These are phyloP conservation scores for Crioceris asparagi DNA, from an alignment of 2,888 invertebrate species.

Conservation along the genomic window DNA sequence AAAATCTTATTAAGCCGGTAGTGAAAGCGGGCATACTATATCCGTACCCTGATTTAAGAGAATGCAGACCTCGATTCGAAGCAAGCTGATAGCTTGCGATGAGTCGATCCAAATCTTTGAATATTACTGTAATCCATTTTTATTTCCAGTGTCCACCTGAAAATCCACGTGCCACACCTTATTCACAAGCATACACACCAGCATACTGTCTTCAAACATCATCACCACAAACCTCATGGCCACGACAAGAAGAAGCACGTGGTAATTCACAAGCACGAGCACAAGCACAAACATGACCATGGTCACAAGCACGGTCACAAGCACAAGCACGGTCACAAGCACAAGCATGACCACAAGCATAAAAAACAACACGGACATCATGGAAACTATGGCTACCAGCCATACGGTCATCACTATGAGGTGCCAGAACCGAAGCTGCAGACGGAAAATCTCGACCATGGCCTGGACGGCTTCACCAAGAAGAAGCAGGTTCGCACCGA, in stretches of 20 bases:
- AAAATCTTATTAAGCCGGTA: too few species aligned
- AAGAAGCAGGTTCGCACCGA: constrained; percentile 18
- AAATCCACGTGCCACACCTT: constrained; percentile 8
- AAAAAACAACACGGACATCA: constrained; percentile 14
- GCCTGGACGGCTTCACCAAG: neutral
- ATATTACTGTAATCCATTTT: too few species aligned
- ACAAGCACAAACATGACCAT: constrained; percentile 18
- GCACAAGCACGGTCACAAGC: constrained; percentile 21
- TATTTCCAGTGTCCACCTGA: constrained; percentile 23
- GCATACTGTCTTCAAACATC: constrained; percentile 10
- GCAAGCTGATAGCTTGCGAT: too few species aligned
- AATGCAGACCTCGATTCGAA: too few species aligned
- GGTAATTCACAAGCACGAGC: constrained; percentile 44
- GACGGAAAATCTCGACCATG: neutral
- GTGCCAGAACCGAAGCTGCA: too few species aligned
- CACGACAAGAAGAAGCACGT: constrained; percentile 44
- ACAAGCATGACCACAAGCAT: constrained; percentile 20
- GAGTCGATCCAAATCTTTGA: too few species aligned
- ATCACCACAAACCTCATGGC: constrained; percentile 7
- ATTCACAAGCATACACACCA: constrained; percentile 12
- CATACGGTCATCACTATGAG: constrained; percentile 13
- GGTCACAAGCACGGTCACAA: constrained; percentile 23
- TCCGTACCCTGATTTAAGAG: too few species aligned
- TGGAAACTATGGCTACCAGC: constrained; percentile 20
- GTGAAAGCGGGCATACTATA: too few species aligned